Percentiles rank a stretch among this genome's conserved stretches.
Conservation (phyloP, 2,888 invertebrate species). For the Dioctria rufipes region DNA sequence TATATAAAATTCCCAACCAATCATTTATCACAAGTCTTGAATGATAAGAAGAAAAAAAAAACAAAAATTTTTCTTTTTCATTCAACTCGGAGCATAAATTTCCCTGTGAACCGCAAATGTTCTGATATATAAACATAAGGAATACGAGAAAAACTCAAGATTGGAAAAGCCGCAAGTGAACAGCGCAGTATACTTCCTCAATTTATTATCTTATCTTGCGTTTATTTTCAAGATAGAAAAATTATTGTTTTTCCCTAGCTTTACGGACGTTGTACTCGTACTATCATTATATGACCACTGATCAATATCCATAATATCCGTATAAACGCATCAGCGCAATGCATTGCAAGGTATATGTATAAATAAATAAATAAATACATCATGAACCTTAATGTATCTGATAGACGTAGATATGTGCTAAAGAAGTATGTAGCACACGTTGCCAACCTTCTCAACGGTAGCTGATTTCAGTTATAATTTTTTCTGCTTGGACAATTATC, state of each 20-base stretch:
- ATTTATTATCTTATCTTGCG: constrained; percentile 40
- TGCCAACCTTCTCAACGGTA: constrained; percentile 27
- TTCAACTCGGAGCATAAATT: background rate
- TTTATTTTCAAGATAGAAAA: constrained; percentile 31
- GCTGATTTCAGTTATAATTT: constrained; percentile 24
- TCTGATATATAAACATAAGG: background rate
- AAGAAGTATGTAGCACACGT: background rate
- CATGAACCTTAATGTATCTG: constrained; percentile 2
- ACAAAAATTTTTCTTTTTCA: background rate
- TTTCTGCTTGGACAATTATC: constrained; percentile 24
- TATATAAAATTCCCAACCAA: background rate
- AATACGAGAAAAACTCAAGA: constrained; percentile 26
- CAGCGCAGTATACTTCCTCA: constrained; percentile 24
- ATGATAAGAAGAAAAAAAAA: background rate
- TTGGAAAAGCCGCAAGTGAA: constrained; percentile 43
- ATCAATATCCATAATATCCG: constrained; percentile 24
- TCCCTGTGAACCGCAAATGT: constrained; percentile 8
- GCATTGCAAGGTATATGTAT: background rate
- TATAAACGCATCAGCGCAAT: background rate
- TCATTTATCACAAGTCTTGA: background rate
- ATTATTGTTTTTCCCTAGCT: background rate
- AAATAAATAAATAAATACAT: constrained; percentile 5
- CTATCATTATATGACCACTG: constrained; percentile 21
- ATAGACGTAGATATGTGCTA: background rate
- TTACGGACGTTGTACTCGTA: constrained; percentile 23